Percentiles rank a stretch among this genome's conserved stretches.
phyloP scores from a whole-genome alignment of 2,888 invertebrate genomes.

The Osmoderma eremita region DNA sequence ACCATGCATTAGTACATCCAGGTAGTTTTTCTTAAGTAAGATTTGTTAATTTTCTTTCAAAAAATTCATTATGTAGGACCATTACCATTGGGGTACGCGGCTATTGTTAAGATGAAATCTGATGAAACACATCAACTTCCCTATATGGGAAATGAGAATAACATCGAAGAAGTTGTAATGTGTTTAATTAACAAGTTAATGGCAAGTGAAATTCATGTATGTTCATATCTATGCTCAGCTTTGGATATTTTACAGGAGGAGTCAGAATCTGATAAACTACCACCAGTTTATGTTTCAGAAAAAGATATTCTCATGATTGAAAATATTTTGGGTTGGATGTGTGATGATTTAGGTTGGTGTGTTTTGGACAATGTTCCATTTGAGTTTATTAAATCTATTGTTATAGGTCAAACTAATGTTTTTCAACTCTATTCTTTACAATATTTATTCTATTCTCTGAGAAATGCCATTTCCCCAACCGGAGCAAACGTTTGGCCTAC shows the following conservation, averaged over 20 bases:
- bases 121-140: conserved; percentile 63
- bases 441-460: conserved; percentile 54
- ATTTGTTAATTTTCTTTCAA: conserved; percentile 48
- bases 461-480: conserved; percentile 47
- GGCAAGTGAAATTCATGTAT: conserved; percentile 14
- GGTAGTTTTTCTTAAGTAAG: conserved; percentile 50
- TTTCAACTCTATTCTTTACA: conserved; percentile 57
- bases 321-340: conserved; percentile 55
- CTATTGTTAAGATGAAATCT: conserved; percentile 60
- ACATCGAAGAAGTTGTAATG: conserved; percentile 53
- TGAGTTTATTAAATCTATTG: conserved; percentile 53
- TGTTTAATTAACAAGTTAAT: conserved; percentile 11
- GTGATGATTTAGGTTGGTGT: conserved; percentile 47
- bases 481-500: conserved; percentile 47
- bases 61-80: conserved; percentile 45
- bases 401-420: conserved; percentile 51
- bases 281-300: conserved; percentile 63
- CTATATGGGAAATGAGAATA: conserved; percentile 55
- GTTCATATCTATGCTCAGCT: conserved; percentile 1
- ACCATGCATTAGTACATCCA: conserved; percentile 62
- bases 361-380: background rate
- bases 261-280: conserved; percentile 46
- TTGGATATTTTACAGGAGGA: conserved; percentile 40
- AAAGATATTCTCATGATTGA: conserved; percentile 57
- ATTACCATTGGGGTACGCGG: conserved; percentile 62